Evolutionary conservation across 2,113 vertebrate species (phyloP), one percentile per base, ranked within the genome.

Genomic region (Diadophis punctatus): DNA sequence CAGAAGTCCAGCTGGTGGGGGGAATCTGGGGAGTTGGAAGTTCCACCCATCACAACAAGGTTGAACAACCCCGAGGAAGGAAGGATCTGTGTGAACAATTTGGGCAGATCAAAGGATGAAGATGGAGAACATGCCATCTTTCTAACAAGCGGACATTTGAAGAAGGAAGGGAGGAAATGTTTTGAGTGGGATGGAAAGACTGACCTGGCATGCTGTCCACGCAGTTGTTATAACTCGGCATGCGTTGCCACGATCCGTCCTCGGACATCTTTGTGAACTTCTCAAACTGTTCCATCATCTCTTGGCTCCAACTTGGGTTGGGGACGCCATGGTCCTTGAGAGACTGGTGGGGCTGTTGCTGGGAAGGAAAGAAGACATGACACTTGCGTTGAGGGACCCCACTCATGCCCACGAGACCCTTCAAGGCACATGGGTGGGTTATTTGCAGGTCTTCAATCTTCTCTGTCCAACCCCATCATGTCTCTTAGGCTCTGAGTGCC

Each of bases 291-390:
- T 90, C 94, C 95, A 92, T 94, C 97, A 98, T 98, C 90, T 98
- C 98, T 23, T 96, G 84, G 86, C 96, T 95, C 98, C 98, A 99
- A 1, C 98, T 98, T 6, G 97, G 92, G 93, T 99, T 98, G 4
- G 98, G 98, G 55, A 98, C 90, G 87, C 98, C 98, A 84, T 97
- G 98, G 93, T 99, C 98, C 48, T 96, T 96, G 0, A 94, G 90
- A 34, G 89, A 91, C 1, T 16, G 68, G 68, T 43, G 87, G 27
- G 30, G 43, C 49, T 46, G 93, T 43, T 43, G 34, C 34, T 80
- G 34, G 34, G 34, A 22, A 80, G n/a, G 30, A 68, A 68, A 30
- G 27, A n/a, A 74, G 63, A 3, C 4, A 8, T 18, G 74, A 39
- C 3, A 39, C 7, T 20, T 9, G 34, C 1, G 34, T 43, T 39